phyloP scores from a whole-genome alignment of 2,888 invertebrate genomes.

The Elegia similella region DNA sequence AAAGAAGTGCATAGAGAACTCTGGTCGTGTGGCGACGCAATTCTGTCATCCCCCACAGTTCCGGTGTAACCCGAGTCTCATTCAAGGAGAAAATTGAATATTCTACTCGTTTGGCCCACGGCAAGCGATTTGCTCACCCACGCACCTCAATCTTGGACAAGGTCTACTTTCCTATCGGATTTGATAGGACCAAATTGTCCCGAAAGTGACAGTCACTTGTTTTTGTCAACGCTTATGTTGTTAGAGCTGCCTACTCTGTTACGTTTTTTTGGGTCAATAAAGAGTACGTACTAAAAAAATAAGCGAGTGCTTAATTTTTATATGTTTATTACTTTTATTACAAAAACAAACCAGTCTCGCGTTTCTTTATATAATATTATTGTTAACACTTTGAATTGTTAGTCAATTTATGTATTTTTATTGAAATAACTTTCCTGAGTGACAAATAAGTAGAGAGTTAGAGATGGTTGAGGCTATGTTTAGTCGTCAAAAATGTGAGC shows the following conservation, averaged over 20 bases:
- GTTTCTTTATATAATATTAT: too few relatives aligned
- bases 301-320: too few relatives aligned
- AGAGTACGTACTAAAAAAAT: too few relatives aligned
- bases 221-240: background rate
- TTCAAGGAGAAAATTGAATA: slow-evolving; percentile 18
- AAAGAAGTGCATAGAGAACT: slow-evolving; percentile 37
- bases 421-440: too few relatives aligned
- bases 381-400: too few relatives aligned
- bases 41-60: slow-evolving; percentile 36
- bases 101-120: slow-evolving; percentile 10
- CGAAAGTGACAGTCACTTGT: background rate
- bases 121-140: slow-evolving; percentile 6
- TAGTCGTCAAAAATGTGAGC: too few relatives aligned
- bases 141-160: slow-evolving; percentile 4
- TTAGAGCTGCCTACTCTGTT: background rate
- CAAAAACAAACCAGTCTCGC: too few relatives aligned
- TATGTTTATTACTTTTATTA: too few relatives aligned
- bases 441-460: too few relatives aligned
- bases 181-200: slow-evolving; percentile 9
- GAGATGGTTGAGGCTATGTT: too few relatives aligned
- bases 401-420: too few relatives aligned
- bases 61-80: slow-evolving; percentile 18
- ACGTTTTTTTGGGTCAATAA: background rate
- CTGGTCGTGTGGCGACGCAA: slow-evolving; percentile 23
- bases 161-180: slow-evolving; percentile 14